Conservation (phyloP, 2,797 vertebrate species). For the Cichlasoma orientale region DNA sequence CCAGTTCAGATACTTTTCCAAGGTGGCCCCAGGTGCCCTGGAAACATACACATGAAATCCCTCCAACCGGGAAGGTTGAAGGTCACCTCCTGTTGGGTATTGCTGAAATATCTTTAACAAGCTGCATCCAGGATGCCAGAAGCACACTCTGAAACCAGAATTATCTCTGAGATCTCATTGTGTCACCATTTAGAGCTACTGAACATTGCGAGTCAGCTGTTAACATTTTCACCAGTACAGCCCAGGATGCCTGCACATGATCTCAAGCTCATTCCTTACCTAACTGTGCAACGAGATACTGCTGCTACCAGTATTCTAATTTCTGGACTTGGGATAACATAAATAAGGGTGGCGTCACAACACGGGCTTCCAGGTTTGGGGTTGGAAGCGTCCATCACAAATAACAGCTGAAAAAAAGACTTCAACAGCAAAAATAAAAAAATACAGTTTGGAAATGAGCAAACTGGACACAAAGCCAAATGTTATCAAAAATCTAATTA, state of each 20-base stretch:
- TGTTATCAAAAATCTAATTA: neutral
- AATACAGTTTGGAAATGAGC: neutral
- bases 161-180: neutral
- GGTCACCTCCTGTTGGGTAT: slow-evolving; percentile 8
- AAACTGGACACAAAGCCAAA: slow-evolving; percentile 6
- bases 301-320: neutral
- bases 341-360: neutral
- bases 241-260: neutral
- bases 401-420: neutral
- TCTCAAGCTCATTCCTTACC: neutral
- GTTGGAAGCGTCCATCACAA: neutral
- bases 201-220: neutral
- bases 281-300: neutral
- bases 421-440: neutral
- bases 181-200: neutral
- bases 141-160: neutral
- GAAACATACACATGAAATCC: neutral
- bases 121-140: neutral
- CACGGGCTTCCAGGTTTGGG: neutral
- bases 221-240: neutral
- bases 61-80: neutral
- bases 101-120: slow-evolving; percentile 5
- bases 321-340: neutral
- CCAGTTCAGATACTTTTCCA: neutral
- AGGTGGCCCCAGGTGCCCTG: neutral